Percentiles rank a stretch among this genome's conserved stretches.
Evolutionary conservation across 1,140 invertebrate genomes (phyloP).

Genomic region (Drosophila truncata): DNA sequence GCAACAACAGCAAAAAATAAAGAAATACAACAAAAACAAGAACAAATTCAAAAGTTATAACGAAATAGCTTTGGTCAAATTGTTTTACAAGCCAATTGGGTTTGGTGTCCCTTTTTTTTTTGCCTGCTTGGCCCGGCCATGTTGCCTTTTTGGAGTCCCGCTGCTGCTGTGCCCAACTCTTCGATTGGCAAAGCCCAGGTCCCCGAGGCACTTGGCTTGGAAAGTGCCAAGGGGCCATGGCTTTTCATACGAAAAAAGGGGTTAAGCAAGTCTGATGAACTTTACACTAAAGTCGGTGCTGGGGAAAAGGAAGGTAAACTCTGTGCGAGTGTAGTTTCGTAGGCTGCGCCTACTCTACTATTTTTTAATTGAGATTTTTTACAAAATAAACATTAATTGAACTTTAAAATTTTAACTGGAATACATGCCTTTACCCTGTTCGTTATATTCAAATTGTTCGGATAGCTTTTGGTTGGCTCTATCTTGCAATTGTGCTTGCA

Average conservation of each 20-base stretch:
- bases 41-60: conserved; percentile 64
- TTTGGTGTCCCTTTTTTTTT: conserved; percentile 47
- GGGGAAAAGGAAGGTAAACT: background rate
- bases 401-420: background rate
- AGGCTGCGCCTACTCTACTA: background rate
- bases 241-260: conserved; percentile 17
- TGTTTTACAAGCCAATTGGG: conserved; percentile 70
- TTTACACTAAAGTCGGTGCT: conserved; percentile 15
- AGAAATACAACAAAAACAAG: conserved; percentile 12
- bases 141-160: conserved; percentile 23
- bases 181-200: conserved; percentile 33
- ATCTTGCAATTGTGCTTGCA: background rate
- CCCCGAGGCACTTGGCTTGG: conserved; percentile 26
- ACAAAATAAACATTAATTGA: conserved; percentile 3
- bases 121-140: too few species aligned
- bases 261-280: conserved; percentile 8
- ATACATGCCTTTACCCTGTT: conserved; percentile 30
- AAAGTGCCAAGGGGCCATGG: conserved; percentile 17
- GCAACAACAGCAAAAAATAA: conserved; percentile 8
- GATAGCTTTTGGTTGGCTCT: background rate
- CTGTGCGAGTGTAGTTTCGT: background rate
- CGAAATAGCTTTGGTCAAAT: conserved; percentile 73
- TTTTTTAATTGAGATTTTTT: background rate
- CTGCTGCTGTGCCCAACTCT: conserved; percentile 21
- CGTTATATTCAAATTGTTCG: conserved; percentile 3